Evolutionary conservation across 2,113 vertebrate species (phyloP), one percentile per base, ranked within the genome.

Genomic region (Microcebus griseorufus): DNA sequence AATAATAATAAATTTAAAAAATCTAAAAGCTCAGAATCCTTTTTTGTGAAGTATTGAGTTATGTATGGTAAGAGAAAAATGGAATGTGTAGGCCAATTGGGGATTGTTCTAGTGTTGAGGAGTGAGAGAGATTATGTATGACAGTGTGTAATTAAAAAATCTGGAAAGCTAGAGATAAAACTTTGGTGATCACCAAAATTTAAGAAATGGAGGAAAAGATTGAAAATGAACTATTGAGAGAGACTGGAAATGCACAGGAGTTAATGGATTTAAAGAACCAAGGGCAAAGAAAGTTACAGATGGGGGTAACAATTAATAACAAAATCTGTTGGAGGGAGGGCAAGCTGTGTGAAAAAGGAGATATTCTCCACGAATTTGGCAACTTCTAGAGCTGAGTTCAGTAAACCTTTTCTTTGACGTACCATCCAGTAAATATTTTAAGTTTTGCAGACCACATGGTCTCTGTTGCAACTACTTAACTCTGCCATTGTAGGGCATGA

Each of bases 51-150:
- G 3, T 48, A 45, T 75, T 65, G 25, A 48, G 34, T 51, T 39
- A 85, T 67, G 3, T 81, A 83, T 42, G 34, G 5, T 39, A 7
- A 87, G 45, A 93, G n/a, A 89, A 72, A 25, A 82, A 72, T 25
- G 20, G 32, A 12, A 11, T 6, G 4, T 18, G 12, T 34, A 34
- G 20, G 25, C 0, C 20, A 89, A 2, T 27, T 1, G 39, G 11
- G 51, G 13, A 69, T 29, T 78, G 14, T 11, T 94, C 11, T 81
- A 25, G 34, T 76, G 34, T 86, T 62, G 22, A 69, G 8, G 9
- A 10, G 2, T 42, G 9, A 72, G 39, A 10, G 11, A 83, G 9
- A 67, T 60, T 60, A 42, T 51, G 39, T 81, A 37, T 51, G 34
- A 72, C 67, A 25, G 2, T 5, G 0, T 58, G 5, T n/a, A 18